These are phyloP conservation scores for Marmota monax DNA, from an alignment of 2,113 vertebrate genomes.

Conservation along the genomic window DNA sequence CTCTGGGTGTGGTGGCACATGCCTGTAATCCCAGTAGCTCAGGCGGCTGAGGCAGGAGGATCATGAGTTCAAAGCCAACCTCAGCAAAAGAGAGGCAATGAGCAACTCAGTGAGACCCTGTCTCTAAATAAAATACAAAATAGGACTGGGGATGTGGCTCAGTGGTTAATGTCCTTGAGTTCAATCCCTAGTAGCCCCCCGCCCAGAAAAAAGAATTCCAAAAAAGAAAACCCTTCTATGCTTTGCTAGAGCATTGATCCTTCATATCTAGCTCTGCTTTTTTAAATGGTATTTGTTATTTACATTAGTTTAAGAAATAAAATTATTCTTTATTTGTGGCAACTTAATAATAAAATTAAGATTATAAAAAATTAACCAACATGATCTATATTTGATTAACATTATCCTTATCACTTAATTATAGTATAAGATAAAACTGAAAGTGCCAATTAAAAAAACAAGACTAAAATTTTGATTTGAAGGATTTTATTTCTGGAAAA, in stretches of 20 bases:
- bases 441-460: neutral
- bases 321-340: neutral
- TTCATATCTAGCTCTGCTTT: neutral
- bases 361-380: neutral
- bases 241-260: neutral
- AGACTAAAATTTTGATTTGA: neutral
- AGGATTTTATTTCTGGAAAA: neutral
- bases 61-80: no score
- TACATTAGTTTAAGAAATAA: conserved; percentile 45
- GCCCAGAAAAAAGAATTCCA: no score
- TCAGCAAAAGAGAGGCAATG: no score
- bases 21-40: no score
- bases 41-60: no score
- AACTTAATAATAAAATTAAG: neutral
- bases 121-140: no score
- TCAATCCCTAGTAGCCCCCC: no score
- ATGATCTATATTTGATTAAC: neutral
- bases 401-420: neutral
- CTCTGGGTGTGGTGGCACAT: no score
- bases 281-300: neutral
- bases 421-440: neutral
- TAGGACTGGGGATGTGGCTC: no score
- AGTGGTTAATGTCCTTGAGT: no score
- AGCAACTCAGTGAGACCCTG: no score
- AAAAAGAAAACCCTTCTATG: neutral